These are phyloP conservation scores for Choreutis nemorana DNA, from an alignment of 2,888 invertebrate genomes.

Conservation along the genomic window DNA sequence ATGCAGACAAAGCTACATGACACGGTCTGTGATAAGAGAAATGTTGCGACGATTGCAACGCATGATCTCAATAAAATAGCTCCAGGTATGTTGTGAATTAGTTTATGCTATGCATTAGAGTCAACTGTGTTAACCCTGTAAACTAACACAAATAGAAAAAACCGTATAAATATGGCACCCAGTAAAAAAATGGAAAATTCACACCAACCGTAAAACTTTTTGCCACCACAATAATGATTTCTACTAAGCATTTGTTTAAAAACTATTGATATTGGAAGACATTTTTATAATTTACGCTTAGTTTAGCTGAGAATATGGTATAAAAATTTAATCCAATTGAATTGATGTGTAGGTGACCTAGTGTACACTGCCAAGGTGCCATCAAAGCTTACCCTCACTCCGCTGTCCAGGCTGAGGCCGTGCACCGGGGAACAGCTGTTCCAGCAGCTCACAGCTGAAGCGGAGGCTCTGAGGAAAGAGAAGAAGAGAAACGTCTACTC, in stretches of 20 bases:
- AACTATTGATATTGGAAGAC: no score
- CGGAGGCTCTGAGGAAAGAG: constrained; percentile 81
- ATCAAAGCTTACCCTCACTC: constrained; percentile 69
- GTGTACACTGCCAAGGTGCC: constrained; percentile 75
- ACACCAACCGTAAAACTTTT: no score
- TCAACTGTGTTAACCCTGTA: no score
- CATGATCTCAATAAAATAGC: constrained; percentile 76
- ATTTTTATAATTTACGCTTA: no score
- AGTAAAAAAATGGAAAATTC: no score
- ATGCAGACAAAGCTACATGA: constrained; percentile 82
- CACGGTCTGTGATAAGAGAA: constrained; percentile 78
- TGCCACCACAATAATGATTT: no score
- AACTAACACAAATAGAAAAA: no score
- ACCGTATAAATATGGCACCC: no score
- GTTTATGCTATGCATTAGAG: no score
- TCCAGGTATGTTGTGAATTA: constrained; percentile 62
- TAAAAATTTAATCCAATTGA: background rate
- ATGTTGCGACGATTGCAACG: constrained; percentile 82
- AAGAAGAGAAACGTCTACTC: constrained; percentile 84
- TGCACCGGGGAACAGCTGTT: constrained; percentile 75
- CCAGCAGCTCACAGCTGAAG: constrained; percentile 74
- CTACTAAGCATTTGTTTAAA: no score
- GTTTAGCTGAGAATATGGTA: no score
- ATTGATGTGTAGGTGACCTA: constrained; percentile 49
- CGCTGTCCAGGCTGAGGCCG: constrained; percentile 67